phyloP scores from a whole-genome alignment of 2,113 vertebrate species.

The Alligator mississippiensis region DNA sequence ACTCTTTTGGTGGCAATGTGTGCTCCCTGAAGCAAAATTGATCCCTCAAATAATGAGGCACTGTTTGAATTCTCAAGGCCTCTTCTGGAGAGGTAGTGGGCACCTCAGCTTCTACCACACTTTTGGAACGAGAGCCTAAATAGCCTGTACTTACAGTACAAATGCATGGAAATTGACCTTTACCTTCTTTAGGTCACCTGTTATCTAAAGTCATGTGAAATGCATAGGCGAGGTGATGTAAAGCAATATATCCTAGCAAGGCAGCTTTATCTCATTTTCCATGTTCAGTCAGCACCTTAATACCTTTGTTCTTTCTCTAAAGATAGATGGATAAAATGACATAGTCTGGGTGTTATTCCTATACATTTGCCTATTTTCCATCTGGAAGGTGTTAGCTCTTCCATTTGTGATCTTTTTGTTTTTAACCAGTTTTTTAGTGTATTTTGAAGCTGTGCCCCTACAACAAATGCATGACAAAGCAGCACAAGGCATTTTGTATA shows the following conservation, averaged over 20 bases:
- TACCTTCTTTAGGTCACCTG: fast-evolving
- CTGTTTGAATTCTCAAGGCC: slow-evolving; percentile 8
- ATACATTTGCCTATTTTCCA: too few species aligned
- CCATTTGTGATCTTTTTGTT: too few species aligned
- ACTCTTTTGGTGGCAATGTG: neutral
- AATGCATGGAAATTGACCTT: too few species aligned
- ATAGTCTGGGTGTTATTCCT: too few species aligned
- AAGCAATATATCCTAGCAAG: neutral
- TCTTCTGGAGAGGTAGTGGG: neutral
- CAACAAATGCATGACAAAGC: too few species aligned
- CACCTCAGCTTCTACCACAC: neutral
- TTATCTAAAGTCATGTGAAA: neutral
- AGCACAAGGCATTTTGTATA: neutral
- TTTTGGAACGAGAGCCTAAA: neutral
- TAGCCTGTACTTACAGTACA: neutral
- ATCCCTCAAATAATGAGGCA: neutral
- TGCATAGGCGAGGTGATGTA: neutral
- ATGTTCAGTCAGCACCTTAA: too few species aligned
- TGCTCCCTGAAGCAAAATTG: neutral
- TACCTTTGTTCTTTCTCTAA: too few species aligned
- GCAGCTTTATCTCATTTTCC: too few species aligned
- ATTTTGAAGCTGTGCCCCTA: too few species aligned
- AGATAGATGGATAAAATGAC: too few species aligned
- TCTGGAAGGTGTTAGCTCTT: too few species aligned
- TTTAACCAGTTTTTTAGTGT: too few species aligned